Evolutionary conservation across 2,888 invertebrate species (phyloP), one percentile per base, ranked within the genome.

Genomic region (Drosophila neotestacea): DNA sequence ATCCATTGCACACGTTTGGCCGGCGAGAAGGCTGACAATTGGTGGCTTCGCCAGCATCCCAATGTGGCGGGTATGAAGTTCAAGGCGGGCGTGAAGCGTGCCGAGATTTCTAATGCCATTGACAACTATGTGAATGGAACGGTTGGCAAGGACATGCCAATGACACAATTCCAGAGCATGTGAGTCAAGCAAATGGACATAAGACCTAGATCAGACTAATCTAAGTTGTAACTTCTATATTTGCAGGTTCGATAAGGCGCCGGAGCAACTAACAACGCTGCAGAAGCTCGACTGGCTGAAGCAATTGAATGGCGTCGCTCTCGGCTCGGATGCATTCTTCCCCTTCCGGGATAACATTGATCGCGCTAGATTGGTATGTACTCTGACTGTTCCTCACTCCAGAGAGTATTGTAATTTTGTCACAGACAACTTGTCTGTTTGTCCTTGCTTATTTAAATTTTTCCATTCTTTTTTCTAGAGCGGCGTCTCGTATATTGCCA

Each of bases 321-420:
- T 99, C 27, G 97, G 97, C 13, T 99, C 99, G 0, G 99, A 99
- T 93, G 99, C 99, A 0, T 99, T 99, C 94, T 99, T 99, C 94
- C 99, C 99, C 32, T 99, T 99, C 94, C 94, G 98, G 79, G 99
- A 99, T 91, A 99, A 98, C 90, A 96, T 99, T 62, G 99, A 99
- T 91, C 94, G 98, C 76, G 98, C 98, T 50, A 94, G 94, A 79
- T 95, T 97, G 95, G 98, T 98, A 90, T 90, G 92, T 70, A 52
- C 2, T 6, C 1, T 2, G 1, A 4, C 5, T 13, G 1, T 16
- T 13, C 16, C 16, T 16, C 1, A 16, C 16, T 16, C 16, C 16
- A 16, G 16, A 16, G 16, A 16, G 16, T 16, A 16, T 1, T 16
- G 16, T 16, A 16, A 16, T 1, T 16, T 16, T 16, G 16, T 16